phyloP scores from a whole-genome alignment of 2,888 invertebrate genomes.

The Agrilus mali region DNA sequence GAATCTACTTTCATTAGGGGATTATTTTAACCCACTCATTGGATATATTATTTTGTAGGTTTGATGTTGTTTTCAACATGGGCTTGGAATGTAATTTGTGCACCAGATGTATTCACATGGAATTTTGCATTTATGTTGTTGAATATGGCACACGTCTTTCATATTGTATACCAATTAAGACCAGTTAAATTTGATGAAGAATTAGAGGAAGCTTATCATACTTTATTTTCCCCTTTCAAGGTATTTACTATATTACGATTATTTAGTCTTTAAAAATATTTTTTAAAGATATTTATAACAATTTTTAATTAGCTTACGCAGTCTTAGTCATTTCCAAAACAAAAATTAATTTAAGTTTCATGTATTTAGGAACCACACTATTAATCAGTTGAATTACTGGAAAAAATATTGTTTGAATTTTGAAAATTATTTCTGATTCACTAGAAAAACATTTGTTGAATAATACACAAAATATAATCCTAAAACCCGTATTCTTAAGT shows the following conservation, averaged over 20 bases:
- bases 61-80: constrained; percentile 71
- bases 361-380: no score
- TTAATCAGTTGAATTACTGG: no score
- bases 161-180: constrained; percentile 68
- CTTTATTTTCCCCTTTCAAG: constrained; percentile 70
- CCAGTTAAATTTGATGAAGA: constrained; percentile 76
- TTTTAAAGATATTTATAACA: no score
- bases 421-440: no score
- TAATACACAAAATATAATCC: no score
- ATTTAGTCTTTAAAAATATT: background rate
- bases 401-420: no score
- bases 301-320: no score
- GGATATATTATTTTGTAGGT: constrained; percentile 37
- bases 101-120: constrained; percentile 80
- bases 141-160: constrained; percentile 68
- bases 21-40: background rate
- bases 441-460: no score
- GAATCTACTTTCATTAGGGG: background rate
- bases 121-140: constrained; percentile 72
- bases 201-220: constrained; percentile 68
- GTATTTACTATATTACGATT: constrained; percentile 29
- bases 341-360: no score
- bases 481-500: no score
- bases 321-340: no score
- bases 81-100: constrained; percentile 85